Evolutionary conservation across 2,113 vertebrate species (phyloP).

Genomic region (Lophura nycthemera): DNA sequence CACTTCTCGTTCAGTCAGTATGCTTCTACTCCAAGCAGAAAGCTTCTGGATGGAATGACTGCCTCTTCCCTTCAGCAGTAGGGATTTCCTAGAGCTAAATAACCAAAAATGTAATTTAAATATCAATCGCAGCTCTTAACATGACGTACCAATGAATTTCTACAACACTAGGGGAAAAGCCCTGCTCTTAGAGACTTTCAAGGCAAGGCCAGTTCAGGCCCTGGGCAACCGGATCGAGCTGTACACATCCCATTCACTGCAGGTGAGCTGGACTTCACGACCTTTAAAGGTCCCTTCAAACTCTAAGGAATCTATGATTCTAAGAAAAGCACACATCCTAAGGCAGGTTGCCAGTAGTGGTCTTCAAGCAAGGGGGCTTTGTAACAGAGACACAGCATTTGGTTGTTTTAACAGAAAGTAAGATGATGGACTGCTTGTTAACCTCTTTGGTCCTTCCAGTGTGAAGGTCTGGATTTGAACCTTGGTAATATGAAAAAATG

Average conservation of each 20-base stretch:
- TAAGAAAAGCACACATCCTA: not conserved
- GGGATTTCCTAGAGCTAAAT: not conserved
- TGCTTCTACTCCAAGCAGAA: not conserved
- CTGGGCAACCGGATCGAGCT: too few species aligned
- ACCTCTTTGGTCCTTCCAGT: not conserved
- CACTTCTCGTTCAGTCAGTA: not conserved
- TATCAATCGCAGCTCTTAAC: not conserved
- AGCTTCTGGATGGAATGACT: not conserved
- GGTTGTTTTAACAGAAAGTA: not conserved
- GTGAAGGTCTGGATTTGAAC: not conserved
- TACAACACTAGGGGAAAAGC: not conserved
- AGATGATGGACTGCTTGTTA: not conserved
- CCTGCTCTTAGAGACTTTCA: too few species aligned
- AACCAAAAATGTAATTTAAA: not conserved
- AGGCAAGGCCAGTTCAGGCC: too few species aligned
- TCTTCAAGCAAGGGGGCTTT: not conserved
- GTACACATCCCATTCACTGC: too few species aligned
- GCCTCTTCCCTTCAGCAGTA: not conserved
- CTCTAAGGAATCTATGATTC: too few species aligned
- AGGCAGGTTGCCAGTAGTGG: not conserved
- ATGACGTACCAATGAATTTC: not conserved
- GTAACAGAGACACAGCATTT: not conserved
- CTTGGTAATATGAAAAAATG: not conserved
- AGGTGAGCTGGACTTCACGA: too few species aligned
- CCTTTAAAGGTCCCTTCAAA: too few species aligned